These are phyloP conservation scores for Myopa testacea DNA, from an alignment of 2,888 invertebrate genomes.

Conservation along the genomic window DNA sequence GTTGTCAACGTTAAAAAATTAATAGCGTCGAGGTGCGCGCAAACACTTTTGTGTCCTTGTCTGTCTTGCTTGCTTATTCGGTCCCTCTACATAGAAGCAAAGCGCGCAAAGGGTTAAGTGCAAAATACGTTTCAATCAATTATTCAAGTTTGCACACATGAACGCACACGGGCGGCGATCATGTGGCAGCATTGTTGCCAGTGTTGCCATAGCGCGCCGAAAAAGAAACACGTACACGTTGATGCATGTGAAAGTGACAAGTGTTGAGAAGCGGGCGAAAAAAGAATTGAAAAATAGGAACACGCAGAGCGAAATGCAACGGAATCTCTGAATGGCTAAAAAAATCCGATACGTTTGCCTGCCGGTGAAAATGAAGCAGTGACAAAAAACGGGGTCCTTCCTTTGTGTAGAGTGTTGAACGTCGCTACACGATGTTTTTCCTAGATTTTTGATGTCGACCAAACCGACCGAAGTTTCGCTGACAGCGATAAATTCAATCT, in stretches of 20 bases:
- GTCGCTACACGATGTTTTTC: too few species aligned
- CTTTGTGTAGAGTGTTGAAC: too few species aligned
- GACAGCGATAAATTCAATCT: neutral
- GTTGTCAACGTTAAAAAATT: too few species aligned
- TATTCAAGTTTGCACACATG: conserved; percentile 34
- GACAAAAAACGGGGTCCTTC: neutral
- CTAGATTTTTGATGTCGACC: too few species aligned
- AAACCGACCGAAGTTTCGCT: too few species aligned
- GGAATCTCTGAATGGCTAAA: neutral
- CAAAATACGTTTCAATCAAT: conserved; percentile 34
- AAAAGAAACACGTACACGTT: neutral
- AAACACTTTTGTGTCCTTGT: neutral
- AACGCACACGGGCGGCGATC: neutral
- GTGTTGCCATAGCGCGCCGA: conserved; percentile 16
- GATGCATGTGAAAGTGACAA: conserved; percentile 5
- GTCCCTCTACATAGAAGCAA: too few species aligned
- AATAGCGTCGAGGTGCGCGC: neutral
- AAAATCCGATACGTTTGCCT: neutral
- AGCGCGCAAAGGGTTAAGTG: conserved; percentile 24
- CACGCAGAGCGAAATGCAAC: neutral
- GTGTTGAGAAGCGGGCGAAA: neutral
- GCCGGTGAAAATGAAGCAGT: neutral
- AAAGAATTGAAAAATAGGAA: neutral
- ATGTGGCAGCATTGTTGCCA: neutral
- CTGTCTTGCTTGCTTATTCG: neutral